Percentiles rank a stretch among this genome's conserved stretches.
Evolutionary conservation across 2,797 vertebrate genomes (phyloP).

Genomic region (Malacoraja senta): DNA sequence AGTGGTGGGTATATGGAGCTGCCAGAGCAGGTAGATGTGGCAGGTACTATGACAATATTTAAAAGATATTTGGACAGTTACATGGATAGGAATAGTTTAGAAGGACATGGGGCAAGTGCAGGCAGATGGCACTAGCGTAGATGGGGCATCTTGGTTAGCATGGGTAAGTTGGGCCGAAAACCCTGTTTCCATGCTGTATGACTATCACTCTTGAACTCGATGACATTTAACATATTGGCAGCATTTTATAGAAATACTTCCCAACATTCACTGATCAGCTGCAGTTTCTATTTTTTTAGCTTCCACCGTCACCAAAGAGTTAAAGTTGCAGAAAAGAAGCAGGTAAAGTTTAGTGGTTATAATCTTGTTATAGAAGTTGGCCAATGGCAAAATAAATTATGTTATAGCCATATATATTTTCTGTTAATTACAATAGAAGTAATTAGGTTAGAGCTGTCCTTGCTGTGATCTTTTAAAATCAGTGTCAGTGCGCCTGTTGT

Average conservation of each 20-base stretch:
- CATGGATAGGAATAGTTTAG: too few relatives aligned
- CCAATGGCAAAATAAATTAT: slow-evolving; percentile 9
- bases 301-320: background rate
- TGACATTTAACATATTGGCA: background rate
- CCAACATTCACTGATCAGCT: background rate
- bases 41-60: too few relatives aligned
- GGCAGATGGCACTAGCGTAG: too few relatives aligned
- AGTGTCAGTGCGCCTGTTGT: background rate
- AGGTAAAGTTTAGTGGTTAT: background rate
- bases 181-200: too few relatives aligned
- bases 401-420: slow-evolving; percentile 6
- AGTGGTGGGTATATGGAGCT: too few relatives aligned
- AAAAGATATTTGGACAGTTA: too few relatives aligned
- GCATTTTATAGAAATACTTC: background rate
- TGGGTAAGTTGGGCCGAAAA: too few relatives aligned
- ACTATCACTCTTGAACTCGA: too few relatives aligned
- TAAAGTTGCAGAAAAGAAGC: background rate
- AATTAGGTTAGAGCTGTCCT: background rate
- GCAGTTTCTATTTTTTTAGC: background rate
- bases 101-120: too few relatives aligned
- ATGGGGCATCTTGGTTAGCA: too few relatives aligned
- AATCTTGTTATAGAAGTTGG: background rate
- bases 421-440: slow-evolving; percentile 25
- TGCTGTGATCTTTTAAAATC: background rate
- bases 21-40: too few relatives aligned